phyloP scores from a whole-genome alignment of 2,797 vertebrate genomes.

The Diglossa cyanea region DNA sequence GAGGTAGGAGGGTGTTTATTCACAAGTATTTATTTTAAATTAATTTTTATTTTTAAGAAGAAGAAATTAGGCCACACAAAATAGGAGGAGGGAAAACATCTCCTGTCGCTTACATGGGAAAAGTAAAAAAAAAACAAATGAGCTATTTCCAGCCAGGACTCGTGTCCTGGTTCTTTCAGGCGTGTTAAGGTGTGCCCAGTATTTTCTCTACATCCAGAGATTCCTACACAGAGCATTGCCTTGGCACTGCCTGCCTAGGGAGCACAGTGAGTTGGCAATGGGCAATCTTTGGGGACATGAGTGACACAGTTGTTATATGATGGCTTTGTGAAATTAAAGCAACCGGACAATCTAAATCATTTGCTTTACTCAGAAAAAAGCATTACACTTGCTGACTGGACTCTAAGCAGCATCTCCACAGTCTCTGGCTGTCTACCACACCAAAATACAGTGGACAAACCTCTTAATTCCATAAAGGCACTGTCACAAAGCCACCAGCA shows the following conservation, averaged over 20 bases:
- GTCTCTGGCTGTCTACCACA: background rate
- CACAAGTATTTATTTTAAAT: background rate
- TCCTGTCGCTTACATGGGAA: background rate
- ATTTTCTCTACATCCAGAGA: background rate
- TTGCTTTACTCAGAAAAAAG: background rate
- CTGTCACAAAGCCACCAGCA: background rate
- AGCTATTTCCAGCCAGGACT: background rate
- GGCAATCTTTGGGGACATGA: background rate
- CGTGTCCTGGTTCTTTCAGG: background rate
- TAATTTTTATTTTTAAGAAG: background rate
- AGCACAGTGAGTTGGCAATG: fast-evolving
- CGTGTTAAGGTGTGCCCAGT: background rate
- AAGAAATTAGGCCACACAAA: background rate
- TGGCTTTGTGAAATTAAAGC: background rate
- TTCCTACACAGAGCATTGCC: background rate
- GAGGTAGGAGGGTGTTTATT: slow-evolving; percentile 8
- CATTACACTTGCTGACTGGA: background rate
- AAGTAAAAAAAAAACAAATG: background rate
- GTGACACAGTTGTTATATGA: background rate
- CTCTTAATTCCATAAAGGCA: background rate
- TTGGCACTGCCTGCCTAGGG: background rate
- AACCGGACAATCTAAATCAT: background rate
- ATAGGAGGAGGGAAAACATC: background rate
- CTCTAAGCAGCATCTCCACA: background rate
- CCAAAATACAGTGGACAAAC: background rate